phyloP scores from a whole-genome alignment of 1,140 invertebrate species.

The Thereuonema tuberculata region DNA sequence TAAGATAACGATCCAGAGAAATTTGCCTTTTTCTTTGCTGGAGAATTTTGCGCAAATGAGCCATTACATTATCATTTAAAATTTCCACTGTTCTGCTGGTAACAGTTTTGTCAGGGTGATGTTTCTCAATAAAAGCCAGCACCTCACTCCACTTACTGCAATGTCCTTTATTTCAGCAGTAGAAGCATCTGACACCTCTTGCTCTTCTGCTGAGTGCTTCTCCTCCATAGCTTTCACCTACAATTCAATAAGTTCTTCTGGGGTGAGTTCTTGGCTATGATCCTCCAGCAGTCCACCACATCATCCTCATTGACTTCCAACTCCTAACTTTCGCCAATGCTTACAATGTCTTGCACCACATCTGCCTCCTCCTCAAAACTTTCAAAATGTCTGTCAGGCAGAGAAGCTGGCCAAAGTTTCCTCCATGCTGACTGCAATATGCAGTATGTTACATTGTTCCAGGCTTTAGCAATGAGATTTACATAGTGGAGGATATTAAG shows the following conservation, averaged over 20 bases:
- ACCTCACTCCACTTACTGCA: slow-evolving; percentile 10
- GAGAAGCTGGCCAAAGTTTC: slow-evolving; percentile 7
- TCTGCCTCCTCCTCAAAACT: neutral
- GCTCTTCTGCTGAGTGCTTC: neutral
- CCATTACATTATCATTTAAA: neutral
- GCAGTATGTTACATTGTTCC: slow-evolving; percentile 1
- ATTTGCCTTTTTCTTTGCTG: neutral
- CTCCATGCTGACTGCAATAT: slow-evolving; percentile 4
- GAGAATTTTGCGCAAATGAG: slow-evolving; percentile 6
- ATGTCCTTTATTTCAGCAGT: slow-evolving; percentile 7
- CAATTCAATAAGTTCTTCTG: slow-evolving; percentile 5
- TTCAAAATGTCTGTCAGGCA: neutral
- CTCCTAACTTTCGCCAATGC: slow-evolving; percentile 2
- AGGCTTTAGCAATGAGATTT: slow-evolving; percentile 1
- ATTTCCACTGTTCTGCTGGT: neutral
- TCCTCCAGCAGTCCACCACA: neutral
- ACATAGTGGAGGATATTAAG: slow-evolving; percentile 5
- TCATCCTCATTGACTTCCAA: slow-evolving; percentile 10
- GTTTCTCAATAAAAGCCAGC: neutral
- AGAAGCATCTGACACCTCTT: neutral
- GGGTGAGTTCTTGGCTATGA: slow-evolving; percentile 7
- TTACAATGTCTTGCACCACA: slow-evolving; percentile 7
- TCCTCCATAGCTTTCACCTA: slow-evolving; percentile 3
- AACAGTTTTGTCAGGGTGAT: neutral
- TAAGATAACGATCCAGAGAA: neutral